These are phyloP conservation scores for Thalassaphorura encarpata DNA, from an alignment of 1,140 invertebrate species.

Conservation along the genomic window DNA sequence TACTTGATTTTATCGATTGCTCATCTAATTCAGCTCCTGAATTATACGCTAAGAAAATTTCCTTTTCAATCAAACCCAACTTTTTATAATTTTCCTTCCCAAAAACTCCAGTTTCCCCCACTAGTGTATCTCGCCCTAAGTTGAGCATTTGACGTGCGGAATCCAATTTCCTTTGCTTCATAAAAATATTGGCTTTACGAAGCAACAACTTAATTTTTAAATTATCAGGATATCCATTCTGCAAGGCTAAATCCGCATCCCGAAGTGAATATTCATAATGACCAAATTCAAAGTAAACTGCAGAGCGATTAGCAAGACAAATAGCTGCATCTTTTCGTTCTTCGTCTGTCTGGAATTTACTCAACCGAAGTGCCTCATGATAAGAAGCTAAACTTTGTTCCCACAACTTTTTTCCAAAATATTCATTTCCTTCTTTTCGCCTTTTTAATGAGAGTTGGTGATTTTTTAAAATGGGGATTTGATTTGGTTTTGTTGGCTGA, in stretches of 20 bases:
- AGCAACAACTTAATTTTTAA: conserved; percentile 16
- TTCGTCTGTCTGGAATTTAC: neutral
- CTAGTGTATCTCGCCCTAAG: too few relatives aligned
- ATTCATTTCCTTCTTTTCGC: conserved; percentile 16
- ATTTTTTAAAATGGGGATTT: conserved; percentile 2
- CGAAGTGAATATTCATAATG: conserved; percentile 1
- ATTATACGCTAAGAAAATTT: neutral
- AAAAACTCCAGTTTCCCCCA: neutral
- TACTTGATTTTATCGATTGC: neutral
- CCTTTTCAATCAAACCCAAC: neutral
- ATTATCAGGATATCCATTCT: conserved; percentile 16
- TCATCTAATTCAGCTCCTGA: neutral
- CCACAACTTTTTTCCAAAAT: conserved; percentile 11
- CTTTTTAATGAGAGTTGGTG: conserved; percentile 10
- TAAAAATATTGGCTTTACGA: conserved; percentile 18
- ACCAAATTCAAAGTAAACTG: conserved; percentile 22
- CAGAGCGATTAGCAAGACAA: conserved; percentile 22
- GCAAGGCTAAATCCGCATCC: conserved; percentile 11
- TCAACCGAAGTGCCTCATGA: conserved; percentile 17
- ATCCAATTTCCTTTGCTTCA: neutral
- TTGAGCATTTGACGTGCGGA: neutral
- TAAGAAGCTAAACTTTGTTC: conserved; percentile 11
- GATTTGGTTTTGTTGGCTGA: neutral
- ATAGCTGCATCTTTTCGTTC: conserved; percentile 3
- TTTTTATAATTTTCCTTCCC: neutral